Base-by-base conservation (phyloP, 2,888 invertebrate species). In the Galeopsomyia nigrocyanea region DNA sequence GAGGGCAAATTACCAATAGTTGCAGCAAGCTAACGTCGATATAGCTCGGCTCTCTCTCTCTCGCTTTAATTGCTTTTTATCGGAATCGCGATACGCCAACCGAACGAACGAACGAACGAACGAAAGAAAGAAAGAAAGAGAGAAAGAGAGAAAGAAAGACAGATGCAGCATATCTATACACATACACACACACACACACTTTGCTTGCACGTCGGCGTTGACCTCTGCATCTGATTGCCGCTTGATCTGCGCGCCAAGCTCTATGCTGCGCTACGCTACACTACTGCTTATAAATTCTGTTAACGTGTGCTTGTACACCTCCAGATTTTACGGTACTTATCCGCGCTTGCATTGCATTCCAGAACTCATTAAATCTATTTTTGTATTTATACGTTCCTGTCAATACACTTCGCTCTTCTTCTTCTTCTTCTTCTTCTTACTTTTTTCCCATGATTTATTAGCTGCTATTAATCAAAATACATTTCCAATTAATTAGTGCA, bases 61-160 rank as follows among this genome's bases (percentile, higher is more conserved):
- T 77, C 76, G 76, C 77, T 79, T 79, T 79, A 80, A 79, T 80
- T 80, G 78, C 78, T 75, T 77, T 80, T 79, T 79, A 79, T 79
- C 78, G 75, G 77, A 78, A 77, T 78, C 77, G 76, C 77, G 71
- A 71, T 65, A 70, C 71, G 70, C 39, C 39, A 39, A 63, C 55
- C 69, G 69, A 21, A 3, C n/a, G n/a, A n/a, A n/a, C n/a, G n/a
- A n/a, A n/a, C n/a, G 14, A 58, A 31, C 31, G 31, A 31, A 31
- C 7, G 31, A 31, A 7, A 31, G 31, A 31, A 31, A 31, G n/a
- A 31, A 31, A 31, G 3, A 31, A 31, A 3, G 13, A 39, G 7
- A 39, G 13, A 39, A 39, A 39, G 7, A 39, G 7, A 39, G 7
- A 3, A 39, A 39, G 7, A 39, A 39, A 39, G 39, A 13, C 39